Evolutionary conservation across 2,797 vertebrate genomes (phyloP).

Genomic region (Chrysolophus pictus): DNA sequence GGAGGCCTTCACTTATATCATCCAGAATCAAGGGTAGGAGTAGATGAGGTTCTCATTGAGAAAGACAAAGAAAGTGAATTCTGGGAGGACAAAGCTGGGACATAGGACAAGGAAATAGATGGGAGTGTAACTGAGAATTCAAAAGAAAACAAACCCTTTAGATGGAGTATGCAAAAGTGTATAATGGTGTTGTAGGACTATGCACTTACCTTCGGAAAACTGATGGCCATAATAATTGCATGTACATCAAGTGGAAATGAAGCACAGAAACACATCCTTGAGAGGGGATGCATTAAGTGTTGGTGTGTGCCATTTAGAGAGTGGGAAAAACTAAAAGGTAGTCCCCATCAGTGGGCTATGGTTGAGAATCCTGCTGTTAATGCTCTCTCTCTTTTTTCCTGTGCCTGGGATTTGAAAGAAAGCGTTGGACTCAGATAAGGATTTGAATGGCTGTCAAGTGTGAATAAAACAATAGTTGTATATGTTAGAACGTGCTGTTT

Average conservation of each 20-base stretch:
- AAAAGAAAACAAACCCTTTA: neutral
- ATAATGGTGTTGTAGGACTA: neutral
- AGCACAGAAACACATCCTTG: neutral
- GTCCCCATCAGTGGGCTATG: neutral
- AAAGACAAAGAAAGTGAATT: neutral
- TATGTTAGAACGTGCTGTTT: neutral
- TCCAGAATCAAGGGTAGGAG: constrained; percentile 79
- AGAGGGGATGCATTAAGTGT: neutral
- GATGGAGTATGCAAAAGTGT: neutral
- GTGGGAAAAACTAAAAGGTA: neutral
- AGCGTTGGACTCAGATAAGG: neutral
- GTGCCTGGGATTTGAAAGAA: neutral
- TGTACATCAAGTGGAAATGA: neutral
- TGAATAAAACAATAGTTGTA: neutral
- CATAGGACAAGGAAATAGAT: neutral
- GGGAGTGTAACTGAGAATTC: neutral
- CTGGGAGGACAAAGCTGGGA: neutral
- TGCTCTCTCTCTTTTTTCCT: neutral
- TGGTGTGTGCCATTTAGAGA: neutral
- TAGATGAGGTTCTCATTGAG: neutral
- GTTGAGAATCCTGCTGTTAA: neutral
- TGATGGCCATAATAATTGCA: neutral
- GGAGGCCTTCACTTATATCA: constrained; percentile 62
- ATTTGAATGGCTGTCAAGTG: neutral
- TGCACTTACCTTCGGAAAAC: neutral